Conservation (phyloP, 2,888 invertebrate species). For the Periphyllus acericola region DNA sequence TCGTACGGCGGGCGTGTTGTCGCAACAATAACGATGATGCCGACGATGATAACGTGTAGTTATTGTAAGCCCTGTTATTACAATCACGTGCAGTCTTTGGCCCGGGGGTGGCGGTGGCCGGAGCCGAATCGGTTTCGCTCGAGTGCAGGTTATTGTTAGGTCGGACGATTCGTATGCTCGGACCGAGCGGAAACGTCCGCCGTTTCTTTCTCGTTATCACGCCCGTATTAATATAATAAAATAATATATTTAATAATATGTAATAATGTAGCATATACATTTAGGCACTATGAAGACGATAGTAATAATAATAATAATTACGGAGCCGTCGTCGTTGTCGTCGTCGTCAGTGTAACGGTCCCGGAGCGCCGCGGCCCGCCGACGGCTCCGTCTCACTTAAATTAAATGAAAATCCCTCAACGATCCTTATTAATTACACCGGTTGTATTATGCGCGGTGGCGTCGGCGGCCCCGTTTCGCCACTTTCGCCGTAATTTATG, state of each 20-base stretch:
- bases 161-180: too few relatives aligned
- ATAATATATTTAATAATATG: neutral
- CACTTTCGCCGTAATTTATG: conserved; percentile 50
- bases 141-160: too few relatives aligned
- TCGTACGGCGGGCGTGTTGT: too few relatives aligned
- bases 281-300: too few relatives aligned
- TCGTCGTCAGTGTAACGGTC: conserved; percentile 29
- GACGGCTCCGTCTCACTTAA: conserved; percentile 39
- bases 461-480: neutral
- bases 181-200: neutral
- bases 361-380: neutral
- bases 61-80: too few relatives aligned
- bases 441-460: conserved; percentile 1
- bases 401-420: conserved; percentile 58
- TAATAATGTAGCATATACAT: neutral
- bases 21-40: too few relatives aligned
- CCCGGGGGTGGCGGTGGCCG: too few relatives aligned
- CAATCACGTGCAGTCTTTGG: too few relatives aligned
- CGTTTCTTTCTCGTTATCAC: neutral
- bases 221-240: neutral
- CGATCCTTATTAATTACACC: conserved; percentile 58
- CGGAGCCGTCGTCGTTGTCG: neutral
- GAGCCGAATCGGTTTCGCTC: too few relatives aligned
- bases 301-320: neutral
- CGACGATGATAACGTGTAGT: too few relatives aligned